Evolutionary conservation across 1,140 invertebrate species (phyloP).

Genomic region (Zaprionus davidi): DNA sequence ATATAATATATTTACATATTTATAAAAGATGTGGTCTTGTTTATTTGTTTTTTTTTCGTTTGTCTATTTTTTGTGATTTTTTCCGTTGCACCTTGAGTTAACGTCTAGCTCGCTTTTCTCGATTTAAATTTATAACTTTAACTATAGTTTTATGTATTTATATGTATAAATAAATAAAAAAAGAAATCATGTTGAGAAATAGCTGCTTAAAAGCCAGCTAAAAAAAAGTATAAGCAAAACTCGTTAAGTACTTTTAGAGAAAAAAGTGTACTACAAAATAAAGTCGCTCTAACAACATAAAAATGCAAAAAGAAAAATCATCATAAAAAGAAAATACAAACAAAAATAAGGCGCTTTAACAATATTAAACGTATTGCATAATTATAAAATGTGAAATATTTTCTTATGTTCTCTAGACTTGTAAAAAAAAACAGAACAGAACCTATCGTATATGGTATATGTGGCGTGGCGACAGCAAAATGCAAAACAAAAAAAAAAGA

Average conservation of each 20-base stretch:
- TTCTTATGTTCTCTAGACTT: slow-evolving; percentile 80
- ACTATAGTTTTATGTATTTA: slow-evolving; percentile 80
- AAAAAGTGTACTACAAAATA: slow-evolving; percentile 68
- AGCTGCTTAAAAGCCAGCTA: slow-evolving; percentile 69
- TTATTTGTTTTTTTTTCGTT: slow-evolving; percentile 20
- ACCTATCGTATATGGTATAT: slow-evolving; percentile 65
- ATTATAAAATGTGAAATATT: slow-evolving; percentile 77
- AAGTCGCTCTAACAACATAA: slow-evolving; percentile 67
- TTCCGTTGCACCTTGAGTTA: slow-evolving; percentile 72
- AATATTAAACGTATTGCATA: slow-evolving; percentile 68
- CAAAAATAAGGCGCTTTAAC: slow-evolving; percentile 71
- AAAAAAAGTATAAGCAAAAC: slow-evolving; percentile 74
- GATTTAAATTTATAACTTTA: slow-evolving; percentile 63
- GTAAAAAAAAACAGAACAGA: slow-evolving; percentile 57
- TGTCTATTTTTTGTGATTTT: slow-evolving; percentile 59
- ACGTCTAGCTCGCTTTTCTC: slow-evolving; percentile 63
- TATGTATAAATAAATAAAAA: slow-evolving; percentile 70
- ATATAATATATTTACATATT: slow-evolving; percentile 34
- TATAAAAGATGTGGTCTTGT: slow-evolving; percentile 33
- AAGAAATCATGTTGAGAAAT: slow-evolving; percentile 67
- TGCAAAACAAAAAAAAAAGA: slow-evolving; percentile 35
- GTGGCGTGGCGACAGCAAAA: slow-evolving; percentile 44
- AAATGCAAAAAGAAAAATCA: slow-evolving; percentile 20
- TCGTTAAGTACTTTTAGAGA: slow-evolving; percentile 82
- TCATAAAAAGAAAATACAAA: slow-evolving; percentile 22